These are phyloP conservation scores for Eciton burchellii DNA, from an alignment of 1,140 invertebrate genomes.

Conservation along the genomic window DNA sequence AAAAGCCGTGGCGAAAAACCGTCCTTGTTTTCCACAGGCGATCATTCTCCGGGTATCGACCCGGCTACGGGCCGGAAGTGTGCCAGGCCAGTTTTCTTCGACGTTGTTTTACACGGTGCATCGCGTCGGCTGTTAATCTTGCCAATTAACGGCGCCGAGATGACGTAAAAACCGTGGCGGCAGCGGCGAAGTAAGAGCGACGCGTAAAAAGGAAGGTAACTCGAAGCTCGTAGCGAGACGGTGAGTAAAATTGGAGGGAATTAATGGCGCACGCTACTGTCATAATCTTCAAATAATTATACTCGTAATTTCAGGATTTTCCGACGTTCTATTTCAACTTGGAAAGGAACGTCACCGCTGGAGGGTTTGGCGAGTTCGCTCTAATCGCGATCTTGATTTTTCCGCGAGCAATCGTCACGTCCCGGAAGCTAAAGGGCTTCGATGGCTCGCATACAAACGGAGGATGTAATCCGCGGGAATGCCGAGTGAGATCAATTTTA, in stretches of 20 bases:
- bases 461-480: too few relatives aligned
- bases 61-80: conserved; percentile 23
- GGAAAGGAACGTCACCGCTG: conserved; percentile 4
- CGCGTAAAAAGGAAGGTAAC: conserved; percentile 44
- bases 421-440: too few relatives aligned
- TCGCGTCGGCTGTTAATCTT: conserved; percentile 67
- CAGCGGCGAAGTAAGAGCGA: conserved; percentile 35
- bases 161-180: conserved; percentile 42
- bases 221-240: conserved; percentile 47
- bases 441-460: too few relatives aligned
- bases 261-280: conserved; percentile 47
- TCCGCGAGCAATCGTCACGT: background rate
- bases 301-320: conserved; percentile 40
- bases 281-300: conserved; percentile 55
- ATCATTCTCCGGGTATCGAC: conserved; percentile 43
- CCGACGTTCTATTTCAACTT: conserved; percentile 36
- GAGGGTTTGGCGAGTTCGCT: conserved; percentile 33
- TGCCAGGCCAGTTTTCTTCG: conserved; percentile 45
- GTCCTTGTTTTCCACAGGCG: conserved; percentile 37
- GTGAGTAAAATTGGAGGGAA: conserved; percentile 68
- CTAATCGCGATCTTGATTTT: conserved; percentile 23
- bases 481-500: too few relatives aligned
- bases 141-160: conserved; percentile 62
- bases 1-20: conserved; percentile 23
- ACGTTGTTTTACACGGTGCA: conserved; percentile 55